Evolutionary conservation across 2,113 vertebrate species (phyloP).

Genomic region (Megaceryle torquata): DNA sequence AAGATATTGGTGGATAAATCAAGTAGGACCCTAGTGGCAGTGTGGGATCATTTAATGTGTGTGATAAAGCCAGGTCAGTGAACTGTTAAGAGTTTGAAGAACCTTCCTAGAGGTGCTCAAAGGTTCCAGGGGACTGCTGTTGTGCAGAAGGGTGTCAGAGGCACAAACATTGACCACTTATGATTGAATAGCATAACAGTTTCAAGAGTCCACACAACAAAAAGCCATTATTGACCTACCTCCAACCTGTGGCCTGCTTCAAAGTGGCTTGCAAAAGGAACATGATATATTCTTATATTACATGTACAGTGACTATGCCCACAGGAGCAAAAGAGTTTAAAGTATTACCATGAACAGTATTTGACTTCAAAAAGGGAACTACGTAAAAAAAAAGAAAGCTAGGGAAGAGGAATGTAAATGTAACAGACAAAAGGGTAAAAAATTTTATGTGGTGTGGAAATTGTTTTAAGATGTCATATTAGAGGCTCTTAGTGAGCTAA

Average conservation of each 20-base stretch:
- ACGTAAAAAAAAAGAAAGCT: neutral
- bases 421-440: neutral
- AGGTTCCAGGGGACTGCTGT: neutral
- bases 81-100: neutral
- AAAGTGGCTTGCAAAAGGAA: neutral
- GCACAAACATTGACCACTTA: neutral
- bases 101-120: neutral
- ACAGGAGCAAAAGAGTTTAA: neutral
- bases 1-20: neutral
- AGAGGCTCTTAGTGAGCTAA: neutral
- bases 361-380: neutral
- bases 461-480: neutral
- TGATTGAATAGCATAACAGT: neutral
- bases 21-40: neutral
- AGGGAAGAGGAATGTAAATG: neutral
- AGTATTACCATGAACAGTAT: neutral
- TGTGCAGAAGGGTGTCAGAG: neutral
- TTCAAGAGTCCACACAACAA: neutral
- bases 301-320: neutral
- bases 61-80: neutral
- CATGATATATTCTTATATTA: neutral
- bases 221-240: neutral
- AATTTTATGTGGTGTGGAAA: neutral
- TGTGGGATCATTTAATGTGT: neutral
- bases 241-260: neutral